Evolutionary conservation across 2,113 vertebrate genomes (phyloP), one percentile per base, ranked within the genome.

Genomic region (Scophthalmus maximus): DNA sequence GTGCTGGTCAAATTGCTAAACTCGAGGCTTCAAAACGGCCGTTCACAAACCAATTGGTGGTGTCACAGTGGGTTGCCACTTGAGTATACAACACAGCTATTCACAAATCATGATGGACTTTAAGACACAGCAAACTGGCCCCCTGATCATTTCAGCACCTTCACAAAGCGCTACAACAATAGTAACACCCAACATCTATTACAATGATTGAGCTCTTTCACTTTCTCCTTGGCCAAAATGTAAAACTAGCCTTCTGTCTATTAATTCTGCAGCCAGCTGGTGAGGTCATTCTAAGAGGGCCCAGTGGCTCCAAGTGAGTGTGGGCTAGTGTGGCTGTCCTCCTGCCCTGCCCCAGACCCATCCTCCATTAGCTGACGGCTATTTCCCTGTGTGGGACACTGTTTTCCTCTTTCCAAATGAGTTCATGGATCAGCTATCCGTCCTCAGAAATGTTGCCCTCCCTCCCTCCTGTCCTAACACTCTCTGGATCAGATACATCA

Each of bases 151-250:
- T 34, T 34, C 32, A 34, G 32, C 17, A 46, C 7, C 42, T n/a
- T 12, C 42, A 20, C 42, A 46, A 44, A n/a, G 15, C 7, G 42
- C 57, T 20, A 29, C 25, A 51, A 76, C 76, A 67, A 62, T 56
- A 76, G 44, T 68, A 81, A 61, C 77, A 79, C 74, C 47, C 51
- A 61, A n/a, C n/a, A n/a, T n/a, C n/a, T 79, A 46, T 82, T 61
- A 52, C 61, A 74, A 29, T 74, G 79, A 79, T 70, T 76, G 71
- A 65, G 70, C 47, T 76, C 68, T 69, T 76, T 70, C 56, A 42
- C 38, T 40, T 12, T 30, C 26, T 67, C 64, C 49, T 32, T 20
- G 57, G 79, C 61, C 53, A 65, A 76, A 64, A 8, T 68, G 64
- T 73, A 36, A 78, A 84, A 71, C 55, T 63, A 64, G 74, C 18